A percentile compares a stretch with the other conserved stretches of the same genome.
Conservation (phyloP, 2,797 vertebrate species). For the Phataginus tetradactyla region DNA sequence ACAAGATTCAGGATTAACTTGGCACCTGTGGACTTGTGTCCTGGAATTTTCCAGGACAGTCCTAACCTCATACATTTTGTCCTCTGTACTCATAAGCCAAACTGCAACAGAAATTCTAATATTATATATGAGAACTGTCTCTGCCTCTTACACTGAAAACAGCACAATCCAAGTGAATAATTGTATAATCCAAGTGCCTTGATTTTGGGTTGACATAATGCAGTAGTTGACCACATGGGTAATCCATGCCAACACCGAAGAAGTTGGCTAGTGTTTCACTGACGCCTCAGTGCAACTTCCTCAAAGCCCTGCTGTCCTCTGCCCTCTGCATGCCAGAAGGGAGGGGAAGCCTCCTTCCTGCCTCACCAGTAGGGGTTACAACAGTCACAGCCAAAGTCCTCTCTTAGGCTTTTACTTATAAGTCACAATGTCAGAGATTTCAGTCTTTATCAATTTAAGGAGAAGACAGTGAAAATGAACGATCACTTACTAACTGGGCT, state of each 20-base stretch:
- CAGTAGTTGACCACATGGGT: background rate
- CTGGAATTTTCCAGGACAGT: background rate
- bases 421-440: background rate
- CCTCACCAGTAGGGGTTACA: background rate
- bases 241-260: background rate
- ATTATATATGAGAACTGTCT: background rate
- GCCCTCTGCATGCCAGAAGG: accelerated
- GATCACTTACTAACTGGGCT: background rate
- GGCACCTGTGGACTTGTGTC: background rate
- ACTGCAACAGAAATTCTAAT: background rate
- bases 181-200: background rate
- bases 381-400: background rate
- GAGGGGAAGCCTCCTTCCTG: background rate
- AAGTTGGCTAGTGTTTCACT: background rate
- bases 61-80: background rate
- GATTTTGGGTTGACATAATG: background rate
- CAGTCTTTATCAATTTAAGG: background rate
- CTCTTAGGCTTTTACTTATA: background rate
- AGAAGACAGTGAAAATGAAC: background rate
- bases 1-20: background rate
- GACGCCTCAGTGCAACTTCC: too few relatives aligned
- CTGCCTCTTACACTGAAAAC: background rate
- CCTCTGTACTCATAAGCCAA: background rate
- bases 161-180: background rate
- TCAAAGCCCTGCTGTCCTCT: background rate